Evolutionary conservation across 1,140 invertebrate species (phyloP).

Genomic region (Aphidius ervi): DNA sequence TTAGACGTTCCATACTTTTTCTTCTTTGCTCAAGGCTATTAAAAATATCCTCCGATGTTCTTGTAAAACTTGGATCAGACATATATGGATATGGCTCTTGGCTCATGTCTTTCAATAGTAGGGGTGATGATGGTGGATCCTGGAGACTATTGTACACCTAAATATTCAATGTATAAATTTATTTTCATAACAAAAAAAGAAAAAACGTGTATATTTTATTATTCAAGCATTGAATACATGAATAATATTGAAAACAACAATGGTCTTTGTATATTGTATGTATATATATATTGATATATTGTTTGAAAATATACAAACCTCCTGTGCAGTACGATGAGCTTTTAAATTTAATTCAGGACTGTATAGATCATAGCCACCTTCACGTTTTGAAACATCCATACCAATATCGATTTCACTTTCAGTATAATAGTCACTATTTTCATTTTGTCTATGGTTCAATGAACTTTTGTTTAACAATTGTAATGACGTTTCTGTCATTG

Average conservation of each 20-base stretch:
- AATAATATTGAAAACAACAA: neutral
- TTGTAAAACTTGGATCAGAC: slow-evolving; percentile 47
- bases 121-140: slow-evolving; percentile 44
- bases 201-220: neutral
- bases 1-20: slow-evolving; percentile 46
- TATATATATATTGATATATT: slow-evolving; percentile 2
- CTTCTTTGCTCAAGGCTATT: slow-evolving; percentile 47
- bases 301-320: slow-evolving; percentile 30
- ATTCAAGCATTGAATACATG: neutral
- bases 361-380: slow-evolving; percentile 41
- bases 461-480: slow-evolving; percentile 26
- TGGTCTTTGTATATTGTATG: too few relatives aligned
- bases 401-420: slow-evolving; percentile 34
- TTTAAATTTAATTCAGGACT: slow-evolving; percentile 49
- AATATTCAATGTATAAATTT: neutral
- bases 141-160: slow-evolving; percentile 51
- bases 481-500: slow-evolving; percentile 23
- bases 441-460: slow-evolving; percentile 28
- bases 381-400: slow-evolving; percentile 30
- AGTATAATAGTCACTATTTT: slow-evolving; percentile 34
- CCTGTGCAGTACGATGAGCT: slow-evolving; percentile 47
- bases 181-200: neutral
- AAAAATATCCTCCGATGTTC: slow-evolving; percentile 52
- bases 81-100: slow-evolving; percentile 43
- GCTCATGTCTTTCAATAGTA: slow-evolving; percentile 41